These are phyloP conservation scores for Xenentodon cancila DNA, from an alignment of 2,797 vertebrate genomes.

Conservation along the genomic window DNA sequence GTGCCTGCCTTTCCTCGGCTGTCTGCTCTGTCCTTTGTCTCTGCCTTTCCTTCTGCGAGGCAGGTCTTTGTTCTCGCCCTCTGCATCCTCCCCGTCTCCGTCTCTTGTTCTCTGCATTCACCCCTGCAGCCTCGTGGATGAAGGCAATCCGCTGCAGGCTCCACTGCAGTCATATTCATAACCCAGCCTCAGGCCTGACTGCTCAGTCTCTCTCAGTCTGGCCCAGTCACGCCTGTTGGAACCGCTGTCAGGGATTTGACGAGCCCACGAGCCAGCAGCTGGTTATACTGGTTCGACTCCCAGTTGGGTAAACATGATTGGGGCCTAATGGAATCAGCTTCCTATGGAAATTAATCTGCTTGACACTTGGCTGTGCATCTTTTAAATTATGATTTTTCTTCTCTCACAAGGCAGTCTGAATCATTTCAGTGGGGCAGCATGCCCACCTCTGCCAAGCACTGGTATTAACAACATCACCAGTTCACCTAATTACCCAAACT, in stretches of 20 bases:
- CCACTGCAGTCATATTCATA: constrained; percentile 65
- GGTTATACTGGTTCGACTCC: constrained; percentile 33
- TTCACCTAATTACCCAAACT: constrained; percentile 17
- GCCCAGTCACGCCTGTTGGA: constrained; percentile 51
- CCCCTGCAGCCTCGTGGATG: constrained; percentile 63
- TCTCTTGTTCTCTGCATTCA: constrained; percentile 48
- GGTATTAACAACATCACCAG: constrained; percentile 6
- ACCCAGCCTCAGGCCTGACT: constrained; percentile 53
- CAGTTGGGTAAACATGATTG: constrained; percentile 31
- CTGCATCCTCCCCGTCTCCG: constrained; percentile 27
- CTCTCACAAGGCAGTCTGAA: constrained; percentile 1
- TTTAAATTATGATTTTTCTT: neutral
- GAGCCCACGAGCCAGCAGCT: constrained; percentile 36
- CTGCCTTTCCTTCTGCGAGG: constrained; percentile 27
- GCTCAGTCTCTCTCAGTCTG: constrained; percentile 45
- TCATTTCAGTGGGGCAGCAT: constrained; percentile 3
- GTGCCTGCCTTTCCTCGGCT: constrained; percentile 44
- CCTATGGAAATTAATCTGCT: constrained; percentile 6
- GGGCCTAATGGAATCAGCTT: constrained; percentile 3
- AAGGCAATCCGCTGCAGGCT: constrained; percentile 35
- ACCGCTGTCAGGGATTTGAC: constrained; percentile 24
- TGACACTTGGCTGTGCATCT: constrained; percentile 2
- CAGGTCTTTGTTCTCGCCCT: constrained; percentile 71
- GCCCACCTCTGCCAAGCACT: neutral
- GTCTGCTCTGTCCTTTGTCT: constrained; percentile 51